Evolutionary conservation across 1,140 invertebrate species (phyloP), one percentile per base, ranked within the genome.

Genomic region (Drosophila tani): DNA sequence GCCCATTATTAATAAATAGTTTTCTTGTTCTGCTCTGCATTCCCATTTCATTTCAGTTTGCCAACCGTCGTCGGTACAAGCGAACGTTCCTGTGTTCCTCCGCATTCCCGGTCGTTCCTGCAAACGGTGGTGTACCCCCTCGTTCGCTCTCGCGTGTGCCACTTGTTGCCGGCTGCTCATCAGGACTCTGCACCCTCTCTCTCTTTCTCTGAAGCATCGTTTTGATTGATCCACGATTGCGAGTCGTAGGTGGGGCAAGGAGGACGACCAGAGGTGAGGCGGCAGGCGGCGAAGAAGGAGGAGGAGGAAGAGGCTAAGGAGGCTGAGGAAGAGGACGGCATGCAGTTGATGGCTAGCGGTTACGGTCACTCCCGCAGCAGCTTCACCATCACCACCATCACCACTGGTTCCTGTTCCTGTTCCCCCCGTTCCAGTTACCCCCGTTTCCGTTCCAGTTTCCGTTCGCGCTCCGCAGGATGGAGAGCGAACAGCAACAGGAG

Each of bases 1-100:
- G 71, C 77, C 75, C 82, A 90, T 90, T 88, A 90, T 88, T 90
- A 90, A 90, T 86, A 90, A 90, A 88, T 90, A 90, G 85, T 90
- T 82, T 74, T 90, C 85, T 90, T 90, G 78, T 88, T 88, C 67
- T 70, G 67, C 84, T 88, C 73, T 88, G 57, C 80, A 80, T 88
- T 88, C 77, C 74, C 82, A 60, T 88, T 88, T 88, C 82, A 59
- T 88, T 88, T 88, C 85, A 90, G 85, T 90, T 82, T 68, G 66
- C 79, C 67, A 70, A 68, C 59, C 63, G 63, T 66, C 63, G 63
- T 66, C 57, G 63, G 57, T 66, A 59, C 19, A 66, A 68, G 50
- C 67, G 49, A 70, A 70, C 64, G 67, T 70, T 73, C 43, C 65
- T 74, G 49, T 24, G 29, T 66, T 75, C 73, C 63, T 65, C 64